Conservation (phyloP, 2,888 invertebrate genomes). For the Caenorhabditis zanzibari region DNA sequence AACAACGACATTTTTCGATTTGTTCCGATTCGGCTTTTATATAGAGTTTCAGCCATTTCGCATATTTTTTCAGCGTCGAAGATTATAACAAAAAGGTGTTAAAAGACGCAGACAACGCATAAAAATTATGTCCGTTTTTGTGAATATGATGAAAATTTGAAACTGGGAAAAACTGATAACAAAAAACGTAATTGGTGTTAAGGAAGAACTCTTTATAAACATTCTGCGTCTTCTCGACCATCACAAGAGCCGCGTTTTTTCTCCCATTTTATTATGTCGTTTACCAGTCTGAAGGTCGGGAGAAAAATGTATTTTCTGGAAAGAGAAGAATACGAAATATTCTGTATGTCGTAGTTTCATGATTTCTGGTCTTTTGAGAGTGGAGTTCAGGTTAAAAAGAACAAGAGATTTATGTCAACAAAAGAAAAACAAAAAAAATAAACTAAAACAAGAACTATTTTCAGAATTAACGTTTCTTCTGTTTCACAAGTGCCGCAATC, state of each 20-base stretch:
- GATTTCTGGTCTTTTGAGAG: slow-evolving; percentile 3
- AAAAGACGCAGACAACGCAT: slow-evolving; percentile 7
- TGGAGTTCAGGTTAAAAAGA: background rate
- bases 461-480: slow-evolving; percentile 8
- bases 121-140: slow-evolving; percentile 7
- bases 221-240: slow-evolving; percentile 20
- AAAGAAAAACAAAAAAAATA: slow-evolving; percentile 1
- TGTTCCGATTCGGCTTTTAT: slow-evolving; percentile 10
- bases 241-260: background rate
- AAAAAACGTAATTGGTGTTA: slow-evolving; percentile 20
- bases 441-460: background rate
- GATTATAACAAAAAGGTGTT: background rate
- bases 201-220: slow-evolving; percentile 9
- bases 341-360: slow-evolving; percentile 5
- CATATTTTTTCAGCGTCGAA: background rate
- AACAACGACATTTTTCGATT: background rate
- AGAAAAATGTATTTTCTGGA: background rate
- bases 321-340: slow-evolving; percentile 25
- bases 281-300: slow-evolving; percentile 7
- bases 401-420: background rate
- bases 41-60: background rate
- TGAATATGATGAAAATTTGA: background rate
- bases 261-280: slow-evolving; percentile 1
- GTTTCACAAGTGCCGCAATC: slow-evolving; percentile 23
- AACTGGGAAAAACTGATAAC: slow-evolving; percentile 19